These are phyloP conservation scores for Gymnoscelis rufifasciata DNA, from an alignment of 2,888 invertebrate genomes.

Conservation along the genomic window DNA sequence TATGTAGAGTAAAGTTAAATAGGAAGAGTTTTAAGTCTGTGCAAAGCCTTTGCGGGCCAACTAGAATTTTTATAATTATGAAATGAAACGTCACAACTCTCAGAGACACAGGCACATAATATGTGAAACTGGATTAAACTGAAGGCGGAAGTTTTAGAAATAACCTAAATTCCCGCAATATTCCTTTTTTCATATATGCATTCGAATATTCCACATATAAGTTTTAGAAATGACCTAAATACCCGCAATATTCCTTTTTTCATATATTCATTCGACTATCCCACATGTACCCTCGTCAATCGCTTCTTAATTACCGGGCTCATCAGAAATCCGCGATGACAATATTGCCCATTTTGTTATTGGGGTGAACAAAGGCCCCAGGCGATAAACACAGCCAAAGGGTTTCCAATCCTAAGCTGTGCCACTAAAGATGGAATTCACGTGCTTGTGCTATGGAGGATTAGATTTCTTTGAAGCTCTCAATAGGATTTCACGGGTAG, in stretches of 20 bases:
- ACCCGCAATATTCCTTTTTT: neutral
- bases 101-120: too few species aligned
- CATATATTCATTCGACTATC: constrained; percentile 4
- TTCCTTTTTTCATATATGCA: neutral
- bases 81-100: too few species aligned
- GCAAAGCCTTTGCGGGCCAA: too few species aligned
- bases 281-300: constrained; percentile 15
- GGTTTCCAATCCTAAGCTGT: constrained; percentile 30
- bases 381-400: constrained; percentile 24
- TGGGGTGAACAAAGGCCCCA: constrained; percentile 39
- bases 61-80: too few species aligned
- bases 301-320: constrained; percentile 32
- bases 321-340: constrained; percentile 29
- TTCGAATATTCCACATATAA: constrained; percentile 1
- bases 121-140: too few species aligned
- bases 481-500: constrained; percentile 76
- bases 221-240: neutral
- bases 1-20: too few species aligned
- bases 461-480: constrained; percentile 69
- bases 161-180: neutral
- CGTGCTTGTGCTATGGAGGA: constrained; percentile 33
- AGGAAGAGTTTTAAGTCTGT: too few species aligned
- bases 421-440: constrained; percentile 26
- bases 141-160: too few species aligned
- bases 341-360: constrained; percentile 43